Percentiles rank a stretch among this genome's conserved stretches.
Evolutionary conservation across 2,797 vertebrate genomes (phyloP).

Genomic region (Helostoma temminkii): DNA sequence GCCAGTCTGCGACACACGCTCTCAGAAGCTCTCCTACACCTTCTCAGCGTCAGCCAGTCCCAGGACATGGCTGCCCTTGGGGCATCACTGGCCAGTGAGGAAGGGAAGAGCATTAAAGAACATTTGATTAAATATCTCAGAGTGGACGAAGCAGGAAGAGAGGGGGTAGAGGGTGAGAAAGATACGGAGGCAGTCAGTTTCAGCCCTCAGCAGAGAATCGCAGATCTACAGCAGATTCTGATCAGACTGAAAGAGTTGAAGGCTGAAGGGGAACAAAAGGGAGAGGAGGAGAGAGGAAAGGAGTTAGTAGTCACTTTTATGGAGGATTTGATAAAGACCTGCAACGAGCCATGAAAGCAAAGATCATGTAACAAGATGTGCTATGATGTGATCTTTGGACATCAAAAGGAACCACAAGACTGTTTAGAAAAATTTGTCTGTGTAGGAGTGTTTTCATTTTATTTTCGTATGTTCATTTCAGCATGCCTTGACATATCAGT

Average conservation of each 20-base stretch:
- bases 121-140: slow-evolving; percentile 88
- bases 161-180: slow-evolving; percentile 66
- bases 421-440: background rate
- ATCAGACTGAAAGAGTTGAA: slow-evolving; percentile 79
- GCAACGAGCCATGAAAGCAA: slow-evolving; percentile 57
- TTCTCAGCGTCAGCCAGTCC: slow-evolving; percentile 84
- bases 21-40: slow-evolving; percentile 90
- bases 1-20: slow-evolving; percentile 91
- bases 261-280: slow-evolving; percentile 46
- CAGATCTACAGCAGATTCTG: slow-evolving; percentile 78
- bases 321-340: slow-evolving; percentile 81
- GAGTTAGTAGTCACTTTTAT: slow-evolving; percentile 80
- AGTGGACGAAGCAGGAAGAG: slow-evolving; percentile 65
- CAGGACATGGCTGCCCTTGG: slow-evolving; percentile 85
- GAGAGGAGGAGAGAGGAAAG: slow-evolving; percentile 53
- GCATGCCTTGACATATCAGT: background rate
- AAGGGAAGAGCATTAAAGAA: slow-evolving; percentile 75
- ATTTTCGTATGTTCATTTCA: background rate
- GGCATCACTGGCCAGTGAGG: slow-evolving; percentile 67
- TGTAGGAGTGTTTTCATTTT: too few relatives aligned
- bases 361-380: background rate
- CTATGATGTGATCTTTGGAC: background rate
- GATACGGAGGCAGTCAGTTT: slow-evolving; percentile 31
- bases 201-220: slow-evolving; percentile 76
- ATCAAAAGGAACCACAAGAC: slow-evolving; percentile 14